A percentile compares a stretch with the other conserved stretches of the same genome.
Evolutionary conservation across 2,888 invertebrate species (phyloP).

Genomic region (Maniola hyperantus): DNA sequence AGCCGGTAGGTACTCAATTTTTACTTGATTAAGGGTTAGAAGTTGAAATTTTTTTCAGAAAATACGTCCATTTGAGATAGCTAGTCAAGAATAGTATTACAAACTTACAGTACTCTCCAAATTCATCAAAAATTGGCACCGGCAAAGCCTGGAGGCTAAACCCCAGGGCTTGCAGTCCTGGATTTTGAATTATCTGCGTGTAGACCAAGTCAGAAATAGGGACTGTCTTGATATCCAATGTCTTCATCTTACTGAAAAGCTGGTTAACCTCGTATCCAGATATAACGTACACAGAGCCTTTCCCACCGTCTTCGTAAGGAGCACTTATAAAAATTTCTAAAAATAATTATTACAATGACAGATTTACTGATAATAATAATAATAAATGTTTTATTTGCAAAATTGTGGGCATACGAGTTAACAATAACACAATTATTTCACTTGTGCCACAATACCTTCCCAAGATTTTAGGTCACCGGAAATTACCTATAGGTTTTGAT

Average conservation of each 20-base stretch:
- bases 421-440: too few species aligned
- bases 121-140: conserved; percentile 52
- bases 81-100: neutral
- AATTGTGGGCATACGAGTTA: too few species aligned
- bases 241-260: neutral
- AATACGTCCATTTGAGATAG: too few species aligned
- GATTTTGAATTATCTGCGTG: conserved; percentile 51
- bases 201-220: conserved; percentile 45
- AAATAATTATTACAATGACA: too few species aligned
- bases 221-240: conserved; percentile 21
- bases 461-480: too few species aligned
- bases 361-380: neutral
- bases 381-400: too few species aligned
- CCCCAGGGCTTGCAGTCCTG: conserved; percentile 48
- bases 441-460: too few species aligned
- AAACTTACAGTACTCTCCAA: conserved; percentile 57
- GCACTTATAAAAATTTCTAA: conserved; percentile 68
- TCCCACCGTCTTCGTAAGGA: conserved; percentile 56
- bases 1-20: too few species aligned
- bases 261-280: conserved; percentile 55
- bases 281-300: conserved; percentile 60
- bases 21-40: too few species aligned
- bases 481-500: too few species aligned
- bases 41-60: too few species aligned
- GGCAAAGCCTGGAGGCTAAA: conserved; percentile 54